Evolutionary conservation across 1,140 invertebrate genomes (phyloP), one percentile per base, ranked within the genome.

Genomic region (Bathynomus jamesi): DNA sequence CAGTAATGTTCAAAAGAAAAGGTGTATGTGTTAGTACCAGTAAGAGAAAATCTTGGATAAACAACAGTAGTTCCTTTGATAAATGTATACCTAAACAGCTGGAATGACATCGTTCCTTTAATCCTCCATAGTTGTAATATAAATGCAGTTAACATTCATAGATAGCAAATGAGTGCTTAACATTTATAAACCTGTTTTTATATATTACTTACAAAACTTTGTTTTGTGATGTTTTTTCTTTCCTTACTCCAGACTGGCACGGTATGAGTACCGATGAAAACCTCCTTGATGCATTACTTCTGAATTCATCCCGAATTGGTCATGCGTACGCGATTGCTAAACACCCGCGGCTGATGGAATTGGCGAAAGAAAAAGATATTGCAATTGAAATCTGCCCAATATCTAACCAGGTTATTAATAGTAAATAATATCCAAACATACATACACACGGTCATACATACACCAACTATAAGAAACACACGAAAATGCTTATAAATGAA

Each of bases 341-440:
- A 78, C 92, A 95, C 82, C 92, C 92, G 0, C 73, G 84, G 5
- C 79, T 92, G 0, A 78, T 89, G 78, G 79, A 88, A 24, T 81
- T 88, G 61, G 85, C 87, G 0, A 87, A 85, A 71, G 82, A 87
- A 53, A 83, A 84, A 65, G 81, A 86, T n/a, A 91, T 94, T 70
- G 88, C 89, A 7, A 80, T 94, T 7, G 93, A 95, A 83, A 83
- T 94, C 0, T 92, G 90, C 80, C 91, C 92, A 0, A 87, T 95
- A 61, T 86, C 85, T 24, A 86, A 86, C 75, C 85, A 86, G 81
- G 85, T 85, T 73, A 61, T 3, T 53, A 53, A 2, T 53, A 53
- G 40, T 53, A 17, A 53, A 53, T 53, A 53, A n/a, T n/a, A n/a
- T n/a, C n/a, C n/a, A n/a, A n/a, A n/a, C n/a, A n/a, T n/a, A n/a